Evolutionary conservation across 1,140 invertebrate species (phyloP), one percentile per base, ranked within the genome.

Genomic region (Hestina assimilis): DNA sequence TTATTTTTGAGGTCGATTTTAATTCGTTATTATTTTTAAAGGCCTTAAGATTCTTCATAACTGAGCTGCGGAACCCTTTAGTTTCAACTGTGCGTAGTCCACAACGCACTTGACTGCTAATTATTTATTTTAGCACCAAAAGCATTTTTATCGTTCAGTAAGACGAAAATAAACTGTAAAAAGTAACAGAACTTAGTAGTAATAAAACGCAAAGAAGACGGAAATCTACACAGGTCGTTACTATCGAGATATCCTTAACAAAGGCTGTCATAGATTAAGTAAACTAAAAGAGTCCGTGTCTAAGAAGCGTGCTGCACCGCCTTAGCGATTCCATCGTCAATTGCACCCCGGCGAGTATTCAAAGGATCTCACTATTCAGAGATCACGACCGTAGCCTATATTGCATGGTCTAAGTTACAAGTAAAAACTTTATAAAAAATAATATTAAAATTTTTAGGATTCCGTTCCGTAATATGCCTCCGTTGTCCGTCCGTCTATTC

Each of bases 301-400:
- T 64, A 65, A 59, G 59, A 66, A 62, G 66, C 68, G 68, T 72
- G 71, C 66, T 74, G 72, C 67, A 63, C 66, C 62, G 76, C 59
- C 74, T 76, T 77, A 79, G 73, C 79, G 73, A 82, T 81, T 69
- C 67, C 70, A 77, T 67, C 78, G 78, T 69, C 83, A 79, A 83
- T 86, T 83, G 83, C 79, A 73, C 79, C 77, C 76, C 68, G 72
- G 76, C 66, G 79, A 63, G 75, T 79, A 86, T 83, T 85, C 82
- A 82, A 74, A 85, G 75, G 78, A 79, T 78, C 80, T 76, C 61
- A 68, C 72, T 67, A 77, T 85, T 80, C 76, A 77, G 62, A 75
- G 72, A 82, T 84, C 81, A 82, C 77, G 81, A 79, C 45, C 51
- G 50, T 53, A 45, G 26, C 51, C 45, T 61, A 45, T 26, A 26